Conservation (phyloP, 1,140 invertebrate species). For the Holotrichia oblita region DNA sequence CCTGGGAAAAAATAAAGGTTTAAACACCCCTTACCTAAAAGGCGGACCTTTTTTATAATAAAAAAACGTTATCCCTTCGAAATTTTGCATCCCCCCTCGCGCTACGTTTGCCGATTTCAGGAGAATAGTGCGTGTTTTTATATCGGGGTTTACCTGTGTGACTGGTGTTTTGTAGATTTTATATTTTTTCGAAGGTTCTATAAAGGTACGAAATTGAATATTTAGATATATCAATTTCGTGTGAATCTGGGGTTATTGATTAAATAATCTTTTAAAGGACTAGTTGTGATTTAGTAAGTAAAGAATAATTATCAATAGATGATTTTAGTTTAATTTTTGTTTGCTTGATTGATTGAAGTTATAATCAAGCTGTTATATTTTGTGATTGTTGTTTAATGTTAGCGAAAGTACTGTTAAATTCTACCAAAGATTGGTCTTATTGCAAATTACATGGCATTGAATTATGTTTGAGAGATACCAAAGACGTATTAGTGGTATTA, state of each 20-base stretch:
- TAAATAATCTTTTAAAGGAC: background rate
- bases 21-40: slow-evolving; percentile 26
- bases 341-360: no score
- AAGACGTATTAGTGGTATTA: no score
- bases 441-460: no score
- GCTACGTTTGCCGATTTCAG: slow-evolving; percentile 11
- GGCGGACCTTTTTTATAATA: slow-evolving; percentile 27
- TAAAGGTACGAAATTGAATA: background rate
- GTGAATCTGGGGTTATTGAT: background rate
- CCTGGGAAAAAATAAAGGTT: slow-evolving; percentile 45
- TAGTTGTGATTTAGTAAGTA: no score
- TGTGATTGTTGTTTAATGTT: no score
- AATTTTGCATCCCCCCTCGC: slow-evolving; percentile 40
- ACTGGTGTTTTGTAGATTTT: slow-evolving; percentile 6
- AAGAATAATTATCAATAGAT: no score
- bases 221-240: slow-evolving; percentile 26
- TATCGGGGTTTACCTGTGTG: background rate
- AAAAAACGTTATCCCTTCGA: slow-evolving; percentile 42
- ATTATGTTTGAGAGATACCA: no score
- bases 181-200: background rate
- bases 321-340: no score
- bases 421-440: no score
- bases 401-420: no score
- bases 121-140: background rate
- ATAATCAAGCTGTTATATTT: no score